A percentile compares a stretch with the other conserved stretches of the same genome.
These are phyloP conservation scores for Gymnothorax javanicus DNA, from an alignment of 2,797 vertebrate species.

Conservation along the genomic window DNA sequence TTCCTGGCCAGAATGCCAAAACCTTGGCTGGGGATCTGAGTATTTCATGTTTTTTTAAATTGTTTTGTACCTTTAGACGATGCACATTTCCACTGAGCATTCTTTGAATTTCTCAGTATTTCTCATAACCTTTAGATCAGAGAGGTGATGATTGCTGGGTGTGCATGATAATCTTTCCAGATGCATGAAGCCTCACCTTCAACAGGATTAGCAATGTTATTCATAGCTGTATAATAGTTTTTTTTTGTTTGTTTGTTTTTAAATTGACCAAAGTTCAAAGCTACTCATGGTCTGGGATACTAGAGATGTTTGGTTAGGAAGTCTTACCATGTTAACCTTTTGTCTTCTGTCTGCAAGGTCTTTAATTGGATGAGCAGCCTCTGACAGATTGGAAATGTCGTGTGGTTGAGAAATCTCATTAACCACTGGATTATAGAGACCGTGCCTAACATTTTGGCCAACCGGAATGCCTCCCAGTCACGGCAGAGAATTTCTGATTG, in stretches of 20 bases:
- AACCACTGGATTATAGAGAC: conserved; percentile 8
- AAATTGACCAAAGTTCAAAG: too few species aligned
- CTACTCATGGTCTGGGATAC: neutral
- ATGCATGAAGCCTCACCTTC: neutral
- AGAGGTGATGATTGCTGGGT: neutral
- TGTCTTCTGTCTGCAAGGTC: neutral
- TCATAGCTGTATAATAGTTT: neutral
- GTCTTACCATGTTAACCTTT: neutral
- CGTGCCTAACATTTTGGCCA: neutral
- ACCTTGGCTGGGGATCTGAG: too few species aligned
- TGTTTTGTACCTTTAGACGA: neutral
- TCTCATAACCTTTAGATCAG: neutral
- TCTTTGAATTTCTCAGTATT: neutral
- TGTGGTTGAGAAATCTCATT: conserved; percentile 6
- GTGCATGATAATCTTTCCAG: neutral
- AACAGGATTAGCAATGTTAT: neutral
- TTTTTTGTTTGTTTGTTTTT: neutral
- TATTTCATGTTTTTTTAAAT: neutral
- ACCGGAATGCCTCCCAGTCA: neutral
- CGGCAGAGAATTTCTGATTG: neutral
- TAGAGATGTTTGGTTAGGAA: neutral
- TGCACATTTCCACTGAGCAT: neutral
- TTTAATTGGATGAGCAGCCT: conserved; percentile 23
- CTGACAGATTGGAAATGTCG: conserved; percentile 16
- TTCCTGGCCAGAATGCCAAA: too few species aligned